phyloP scores from a whole-genome alignment of 2,797 vertebrate genomes.

The Lemur catta region DNA sequence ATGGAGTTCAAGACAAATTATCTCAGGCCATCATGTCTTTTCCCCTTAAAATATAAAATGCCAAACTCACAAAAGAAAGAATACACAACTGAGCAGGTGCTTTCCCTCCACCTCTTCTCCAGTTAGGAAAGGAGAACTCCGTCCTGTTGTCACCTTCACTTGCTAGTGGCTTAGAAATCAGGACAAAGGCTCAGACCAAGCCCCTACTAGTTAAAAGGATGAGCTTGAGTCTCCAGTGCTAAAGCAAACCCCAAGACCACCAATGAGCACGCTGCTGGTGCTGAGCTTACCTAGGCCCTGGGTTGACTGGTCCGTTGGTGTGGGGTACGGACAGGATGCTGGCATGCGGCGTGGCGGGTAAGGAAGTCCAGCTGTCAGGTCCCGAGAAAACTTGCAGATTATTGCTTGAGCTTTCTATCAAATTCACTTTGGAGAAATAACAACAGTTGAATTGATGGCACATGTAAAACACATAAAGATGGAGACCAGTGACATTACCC shows the following conservation, averaged over 20 bases:
- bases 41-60: background rate
- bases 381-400: slow-evolving; percentile 88
- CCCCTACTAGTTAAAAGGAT: background rate
- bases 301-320: slow-evolving; percentile 81
- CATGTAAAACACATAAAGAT: background rate
- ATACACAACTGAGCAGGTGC: rapidly evolving
- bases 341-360: slow-evolving; percentile 85
- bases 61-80: background rate
- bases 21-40: background rate
- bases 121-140: background rate
- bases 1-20: background rate
- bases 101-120: background rate
- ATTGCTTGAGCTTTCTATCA: slow-evolving; percentile 85
- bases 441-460: background rate
- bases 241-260: background rate
- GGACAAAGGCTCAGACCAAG: background rate
- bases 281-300: slow-evolving; percentile 83
- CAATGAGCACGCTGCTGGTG: rapidly evolving
- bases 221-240: background rate
- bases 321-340: slow-evolving; percentile 86
- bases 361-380: slow-evolving; percentile 89
- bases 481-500: background rate
- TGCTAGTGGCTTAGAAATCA: background rate
- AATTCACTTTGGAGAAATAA: slow-evolving; percentile 81
- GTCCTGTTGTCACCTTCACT: background rate